Percentiles rank a stretch among this genome's conserved stretches.
These are phyloP conservation scores for Lasaia peninsularis DNA, from an alignment of 1,140 invertebrate genomes.

Conservation along the genomic window DNA sequence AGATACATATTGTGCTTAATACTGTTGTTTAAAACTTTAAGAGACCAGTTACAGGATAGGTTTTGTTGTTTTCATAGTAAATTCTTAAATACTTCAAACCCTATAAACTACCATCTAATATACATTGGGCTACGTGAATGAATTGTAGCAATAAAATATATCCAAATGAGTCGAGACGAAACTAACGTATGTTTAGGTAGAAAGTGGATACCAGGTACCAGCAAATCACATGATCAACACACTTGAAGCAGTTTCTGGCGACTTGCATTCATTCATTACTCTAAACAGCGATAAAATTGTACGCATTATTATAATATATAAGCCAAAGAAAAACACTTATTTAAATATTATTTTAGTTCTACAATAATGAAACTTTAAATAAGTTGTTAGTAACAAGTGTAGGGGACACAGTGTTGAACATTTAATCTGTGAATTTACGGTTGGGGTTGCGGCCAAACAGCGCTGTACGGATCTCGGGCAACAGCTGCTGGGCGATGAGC, in stretches of 20 bases:
- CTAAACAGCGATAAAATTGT: slow-evolving; percentile 67
- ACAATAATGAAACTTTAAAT: slow-evolving; percentile 59
- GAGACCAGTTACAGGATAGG: slow-evolving; percentile 20
- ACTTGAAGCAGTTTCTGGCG: slow-evolving; percentile 47
- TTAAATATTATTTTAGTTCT: slow-evolving; percentile 59
- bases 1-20: slow-evolving; percentile 13
- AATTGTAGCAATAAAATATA: slow-evolving; percentile 71
- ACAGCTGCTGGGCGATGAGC: slow-evolving; percentile 94
- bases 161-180: slow-evolving; percentile 45
- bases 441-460: slow-evolving; percentile 97
- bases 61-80: slow-evolving; percentile 37
- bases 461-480: slow-evolving; percentile 95
- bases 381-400: slow-evolving; percentile 57
- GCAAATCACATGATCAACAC: slow-evolving; percentile 58
- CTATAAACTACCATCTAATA: slow-evolving; percentile 63
- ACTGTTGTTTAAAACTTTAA: slow-evolving; percentile 10
- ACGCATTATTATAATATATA: slow-evolving; percentile 69
- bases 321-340: slow-evolving; percentile 74
- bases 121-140: slow-evolving; percentile 58
- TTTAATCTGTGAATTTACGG: slow-evolving; percentile 97
- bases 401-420: slow-evolving; percentile 21
- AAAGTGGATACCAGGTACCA: slow-evolving; percentile 38
- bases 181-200: slow-evolving; percentile 53
- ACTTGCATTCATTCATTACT: slow-evolving; percentile 50
- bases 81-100: slow-evolving; percentile 58